Percentiles rank a stretch among this genome's conserved stretches.
Conservation (phyloP, 2,113 vertebrate genomes). For the Atherinomorus stipes region DNA sequence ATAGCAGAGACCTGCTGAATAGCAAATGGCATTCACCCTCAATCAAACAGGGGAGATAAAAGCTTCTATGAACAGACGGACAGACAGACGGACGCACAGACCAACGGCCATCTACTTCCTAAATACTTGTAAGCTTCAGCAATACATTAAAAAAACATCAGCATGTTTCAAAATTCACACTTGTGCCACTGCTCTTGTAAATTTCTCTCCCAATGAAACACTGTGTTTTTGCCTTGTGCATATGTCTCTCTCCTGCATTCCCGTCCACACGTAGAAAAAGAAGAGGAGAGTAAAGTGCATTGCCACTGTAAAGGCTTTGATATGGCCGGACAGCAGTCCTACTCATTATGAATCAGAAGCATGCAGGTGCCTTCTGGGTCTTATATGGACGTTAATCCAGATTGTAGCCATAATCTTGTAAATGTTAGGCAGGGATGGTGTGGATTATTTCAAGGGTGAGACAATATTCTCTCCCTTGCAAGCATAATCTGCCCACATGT, state of each 20-base stretch:
- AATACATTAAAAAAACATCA: conserved; percentile 70
- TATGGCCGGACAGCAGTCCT: conserved; percentile 61
- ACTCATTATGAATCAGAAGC: conserved; percentile 70
- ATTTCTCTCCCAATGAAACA: conserved; percentile 74
- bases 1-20: conserved; percentile 58
- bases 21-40: conserved; percentile 47
- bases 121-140: conserved; percentile 57
- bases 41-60: conserved; percentile 53
- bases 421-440: conserved; percentile 35
- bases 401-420: conserved; percentile 56
- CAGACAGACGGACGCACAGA: conserved; percentile 38
- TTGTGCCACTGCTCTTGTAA: conserved; percentile 81
- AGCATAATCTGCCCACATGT: conserved; percentile 55
- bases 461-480: conserved; percentile 19
- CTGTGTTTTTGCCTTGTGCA: conserved; percentile 79
- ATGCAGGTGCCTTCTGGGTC: conserved; percentile 74
- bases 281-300: conserved; percentile 84
- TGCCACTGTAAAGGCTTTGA: conserved; percentile 76
- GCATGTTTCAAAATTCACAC: conserved; percentile 75
- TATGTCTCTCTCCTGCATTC: conserved; percentile 67
- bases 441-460: conserved; percentile 26
- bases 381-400: conserved; percentile 40
- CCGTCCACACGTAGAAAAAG: conserved; percentile 64
- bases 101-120: conserved; percentile 52
- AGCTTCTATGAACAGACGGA: conserved; percentile 31